phyloP scores from a whole-genome alignment of 2,888 invertebrate species.

The Deilephila elpenor region DNA sequence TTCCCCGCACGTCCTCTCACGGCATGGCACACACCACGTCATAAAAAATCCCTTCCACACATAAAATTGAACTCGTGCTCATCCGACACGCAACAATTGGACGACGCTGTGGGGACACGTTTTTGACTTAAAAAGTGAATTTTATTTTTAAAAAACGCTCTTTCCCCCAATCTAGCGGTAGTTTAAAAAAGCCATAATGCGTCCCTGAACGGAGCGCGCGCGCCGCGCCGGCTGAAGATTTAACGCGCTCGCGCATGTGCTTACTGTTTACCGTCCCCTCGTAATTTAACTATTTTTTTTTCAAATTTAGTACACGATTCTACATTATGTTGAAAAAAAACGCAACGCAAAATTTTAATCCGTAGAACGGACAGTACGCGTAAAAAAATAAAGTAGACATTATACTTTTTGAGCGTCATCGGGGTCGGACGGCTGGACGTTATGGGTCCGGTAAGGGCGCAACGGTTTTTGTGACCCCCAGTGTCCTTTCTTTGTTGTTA shows the following conservation, averaged over 20 bases:
- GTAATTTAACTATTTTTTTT: slow-evolving; percentile 79
- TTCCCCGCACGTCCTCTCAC: slow-evolving; percentile 45
- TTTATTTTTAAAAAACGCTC: slow-evolving; percentile 81
- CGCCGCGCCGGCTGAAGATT: slow-evolving; percentile 80
- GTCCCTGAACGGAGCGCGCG: slow-evolving; percentile 70
- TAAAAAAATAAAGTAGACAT: slow-evolving; percentile 63
- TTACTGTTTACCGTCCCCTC: slow-evolving; percentile 83
- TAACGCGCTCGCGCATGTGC: slow-evolving; percentile 84
- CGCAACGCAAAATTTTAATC: slow-evolving; percentile 72
- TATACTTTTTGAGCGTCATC: slow-evolving; percentile 70
- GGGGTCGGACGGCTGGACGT: slow-evolving; percentile 77
- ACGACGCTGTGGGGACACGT: slow-evolving; percentile 78
- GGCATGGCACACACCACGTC: slow-evolving; percentile 72
- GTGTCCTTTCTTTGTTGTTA: slow-evolving; percentile 63
- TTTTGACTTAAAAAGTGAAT: slow-evolving; percentile 78
- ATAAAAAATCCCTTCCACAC: slow-evolving; percentile 81
- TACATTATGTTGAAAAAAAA: slow-evolving; percentile 62
- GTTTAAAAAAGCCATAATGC: slow-evolving; percentile 81
- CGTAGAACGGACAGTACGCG: slow-evolving; percentile 70
- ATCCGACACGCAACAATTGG: slow-evolving; percentile 85
- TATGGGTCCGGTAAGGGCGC: slow-evolving; percentile 74
- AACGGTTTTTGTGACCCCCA: slow-evolving; percentile 85
- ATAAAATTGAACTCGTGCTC: slow-evolving; percentile 83
- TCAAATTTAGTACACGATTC: slow-evolving; percentile 74
- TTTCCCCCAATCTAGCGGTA: slow-evolving; percentile 71